Evolutionary conservation across 2,888 invertebrate genomes (phyloP).

Genomic region (Schizotus pectinicornis): DNA sequence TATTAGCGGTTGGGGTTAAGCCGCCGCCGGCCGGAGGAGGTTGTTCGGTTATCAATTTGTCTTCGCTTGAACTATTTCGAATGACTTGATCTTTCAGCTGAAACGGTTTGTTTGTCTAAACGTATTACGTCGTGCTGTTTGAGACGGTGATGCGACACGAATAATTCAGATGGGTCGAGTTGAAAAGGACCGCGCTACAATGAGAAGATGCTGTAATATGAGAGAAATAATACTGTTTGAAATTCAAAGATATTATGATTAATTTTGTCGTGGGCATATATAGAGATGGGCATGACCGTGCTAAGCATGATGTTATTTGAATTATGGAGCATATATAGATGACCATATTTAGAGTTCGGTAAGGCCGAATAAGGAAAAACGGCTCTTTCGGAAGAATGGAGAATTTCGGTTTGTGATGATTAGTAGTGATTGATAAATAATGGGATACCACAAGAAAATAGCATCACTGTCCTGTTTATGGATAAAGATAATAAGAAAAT

Average conservation of each 20-base stretch:
- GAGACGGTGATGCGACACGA: too few relatives aligned
- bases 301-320: conserved; percentile 11
- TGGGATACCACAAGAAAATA: neutral
- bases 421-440: conserved; percentile 16
- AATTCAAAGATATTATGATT: conserved; percentile 24
- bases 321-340: conserved; percentile 8
- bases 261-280: conserved; percentile 15
- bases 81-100: too few relatives aligned
- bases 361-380: conserved; percentile 28
- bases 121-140: too few relatives aligned
- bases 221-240: conserved; percentile 12
- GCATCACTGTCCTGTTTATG: neutral
- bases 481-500: conserved; percentile 8
- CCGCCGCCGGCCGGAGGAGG: too few relatives aligned
- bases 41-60: too few relatives aligned
- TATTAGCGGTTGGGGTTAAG: neutral
- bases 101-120: too few relatives aligned
- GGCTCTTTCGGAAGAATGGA: conserved; percentile 32
- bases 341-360: conserved; percentile 18
- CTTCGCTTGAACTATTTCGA: too few relatives aligned
- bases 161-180: neutral
- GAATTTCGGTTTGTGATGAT: conserved; percentile 28
- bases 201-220: conserved; percentile 1
- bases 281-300: conserved; percentile 11
- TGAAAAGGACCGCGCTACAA: neutral